Evolutionary conservation across 2,888 invertebrate genomes (phyloP).

Genomic region (Gymnoscelis rufifasciata): DNA sequence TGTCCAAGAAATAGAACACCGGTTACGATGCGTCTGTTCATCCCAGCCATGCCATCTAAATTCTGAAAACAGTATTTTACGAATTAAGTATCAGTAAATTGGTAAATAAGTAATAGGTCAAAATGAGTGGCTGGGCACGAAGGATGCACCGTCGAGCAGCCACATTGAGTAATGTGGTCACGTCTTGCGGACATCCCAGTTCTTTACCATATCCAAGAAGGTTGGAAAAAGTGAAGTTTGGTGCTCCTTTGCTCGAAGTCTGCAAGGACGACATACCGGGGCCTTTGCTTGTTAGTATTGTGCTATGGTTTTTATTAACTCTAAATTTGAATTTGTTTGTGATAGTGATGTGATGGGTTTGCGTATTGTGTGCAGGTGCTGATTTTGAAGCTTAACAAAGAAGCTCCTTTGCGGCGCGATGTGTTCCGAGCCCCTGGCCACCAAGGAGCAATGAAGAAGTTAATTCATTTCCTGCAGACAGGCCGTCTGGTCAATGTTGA

Average conservation of each 20-base stretch:
- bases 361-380: conserved; percentile 81
- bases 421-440: conserved; percentile 97
- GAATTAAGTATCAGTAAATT: conserved; percentile 10
- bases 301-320: conserved; percentile 4
- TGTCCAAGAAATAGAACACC: conserved; percentile 6
- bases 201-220: conserved; percentile 88
- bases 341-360: conserved; percentile 2
- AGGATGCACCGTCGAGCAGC: conserved; percentile 95
- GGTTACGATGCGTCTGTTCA: conserved; percentile 32
- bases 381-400: conserved; percentile 95
- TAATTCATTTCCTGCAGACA: conserved; percentile 93
- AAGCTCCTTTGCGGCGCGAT: conserved; percentile 94
- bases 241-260: conserved; percentile 93
- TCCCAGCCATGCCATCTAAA: too few species aligned
- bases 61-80: conserved; percentile 20
- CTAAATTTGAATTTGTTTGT: background rate
- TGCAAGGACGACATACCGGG: conserved; percentile 97
- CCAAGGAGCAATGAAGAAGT: conserved; percentile 95
- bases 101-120: conserved; percentile 33
- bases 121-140: conserved; percentile 95
- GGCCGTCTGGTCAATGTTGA: conserved; percentile 94
- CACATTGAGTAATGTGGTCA: conserved; percentile 93
- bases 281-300: conserved; percentile 87
- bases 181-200: conserved; percentile 92
- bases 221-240: conserved; percentile 96